A percentile compares a stretch with the other conserved stretches of the same genome.
phyloP scores from a whole-genome alignment of 2,797 vertebrate genomes.

The Pseudopleuronectes americanus region DNA sequence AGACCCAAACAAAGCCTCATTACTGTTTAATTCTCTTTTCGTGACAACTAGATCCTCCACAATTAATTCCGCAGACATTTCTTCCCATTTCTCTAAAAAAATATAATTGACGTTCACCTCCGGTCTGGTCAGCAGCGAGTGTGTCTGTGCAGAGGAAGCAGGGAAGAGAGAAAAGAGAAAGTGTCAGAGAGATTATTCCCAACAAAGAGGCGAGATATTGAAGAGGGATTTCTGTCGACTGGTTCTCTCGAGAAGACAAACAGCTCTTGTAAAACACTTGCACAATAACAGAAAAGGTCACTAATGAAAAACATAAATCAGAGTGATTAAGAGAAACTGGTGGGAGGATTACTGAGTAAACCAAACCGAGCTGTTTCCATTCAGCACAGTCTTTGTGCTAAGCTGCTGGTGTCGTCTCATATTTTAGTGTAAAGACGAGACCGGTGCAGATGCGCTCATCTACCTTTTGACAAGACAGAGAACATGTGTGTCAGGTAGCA shows the following conservation, averaged over 20 bases:
- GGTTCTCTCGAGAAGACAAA: constrained; percentile 18
- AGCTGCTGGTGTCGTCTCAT: too few relatives aligned
- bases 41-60: constrained; percentile 35
- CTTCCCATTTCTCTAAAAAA: constrained; percentile 11
- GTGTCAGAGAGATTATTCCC: constrained; percentile 10
- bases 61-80: constrained; percentile 17
- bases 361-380: too few relatives aligned
- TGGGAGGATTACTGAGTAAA: too few relatives aligned
- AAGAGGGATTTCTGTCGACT: constrained; percentile 21
- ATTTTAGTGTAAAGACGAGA: too few relatives aligned
- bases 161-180: constrained; percentile 1
- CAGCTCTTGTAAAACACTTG: not conserved
- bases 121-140: not conserved
- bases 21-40: constrained; percentile 22
- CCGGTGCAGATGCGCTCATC: too few relatives aligned
- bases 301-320: too few relatives aligned
- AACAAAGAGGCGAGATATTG: constrained; percentile 26
- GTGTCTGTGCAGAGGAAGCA: constrained; percentile 12
- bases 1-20: constrained; percentile 41
- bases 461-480: too few relatives aligned
- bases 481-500: too few relatives aligned
- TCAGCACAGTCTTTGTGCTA: too few relatives aligned
- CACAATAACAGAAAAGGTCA: not conserved
- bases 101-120: constrained; percentile 20
- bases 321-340: too few relatives aligned